Conservation (phyloP, 2,113 vertebrate species). For the Saguinus imperator region DNA sequence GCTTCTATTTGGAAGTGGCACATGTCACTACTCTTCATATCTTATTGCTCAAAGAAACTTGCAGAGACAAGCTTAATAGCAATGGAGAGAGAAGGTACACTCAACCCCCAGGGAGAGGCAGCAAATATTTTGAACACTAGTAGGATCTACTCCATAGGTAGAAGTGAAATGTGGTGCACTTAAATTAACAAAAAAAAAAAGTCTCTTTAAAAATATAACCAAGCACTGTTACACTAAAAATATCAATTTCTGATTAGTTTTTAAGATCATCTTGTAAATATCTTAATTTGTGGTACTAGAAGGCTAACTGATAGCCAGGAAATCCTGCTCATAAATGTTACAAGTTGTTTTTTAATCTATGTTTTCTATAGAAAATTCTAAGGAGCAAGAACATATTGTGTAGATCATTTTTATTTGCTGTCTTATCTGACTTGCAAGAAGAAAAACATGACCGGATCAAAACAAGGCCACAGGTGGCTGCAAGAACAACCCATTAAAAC, state of each 20-base stretch:
- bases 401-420: background rate
- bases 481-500: background rate
- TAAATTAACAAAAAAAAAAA: background rate
- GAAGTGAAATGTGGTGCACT: background rate
- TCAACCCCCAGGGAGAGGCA: background rate
- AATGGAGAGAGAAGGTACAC: background rate
- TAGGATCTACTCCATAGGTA: background rate
- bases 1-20: background rate
- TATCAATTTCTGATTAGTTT: background rate
- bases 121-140: background rate
- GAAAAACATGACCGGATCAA: background rate
- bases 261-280: background rate
- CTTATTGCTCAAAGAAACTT: constrained; percentile 39
- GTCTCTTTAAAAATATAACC: background rate
- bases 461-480: background rate
- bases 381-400: background rate
- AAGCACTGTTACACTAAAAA: background rate
- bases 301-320: background rate
- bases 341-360: constrained; percentile 15
- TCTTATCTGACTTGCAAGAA: background rate
- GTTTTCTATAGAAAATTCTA: constrained; percentile 5
- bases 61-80: background rate
- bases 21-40: background rate
- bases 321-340: background rate
- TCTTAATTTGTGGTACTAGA: background rate